Evolutionary conservation across 1,140 invertebrate genomes (phyloP), one percentile per base, ranked within the genome.

Genomic region (Drosophila leontia): DNA sequence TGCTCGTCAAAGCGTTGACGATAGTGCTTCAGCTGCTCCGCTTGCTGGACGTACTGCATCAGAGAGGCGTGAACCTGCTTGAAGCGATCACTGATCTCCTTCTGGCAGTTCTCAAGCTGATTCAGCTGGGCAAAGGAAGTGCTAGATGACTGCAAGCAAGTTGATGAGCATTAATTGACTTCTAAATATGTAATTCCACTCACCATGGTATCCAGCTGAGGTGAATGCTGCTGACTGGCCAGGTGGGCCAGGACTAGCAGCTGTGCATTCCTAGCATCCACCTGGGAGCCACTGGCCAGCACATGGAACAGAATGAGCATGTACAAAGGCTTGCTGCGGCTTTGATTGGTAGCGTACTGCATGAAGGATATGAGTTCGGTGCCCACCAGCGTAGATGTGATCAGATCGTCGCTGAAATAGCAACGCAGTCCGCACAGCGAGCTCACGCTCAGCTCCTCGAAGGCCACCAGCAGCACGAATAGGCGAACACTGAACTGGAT

Each of bases 381-480:
- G 11, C 45, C 26, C 5, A 59, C 61, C 6, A 77, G 47, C 3
- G 65, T 37, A 1, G 79, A 55, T 13, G 60, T 61, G 7, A 67
- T 41, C 7, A 55, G 17, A 39, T 81, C 65, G 12, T 81, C 58
- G 29, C 57, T 61, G 7, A 81, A 76, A 15, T 72, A 81, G 26
- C 57, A 65, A 15, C 60, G 78, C 1, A 81, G 39, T 7, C 60
- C 61, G 1, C 45, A 65, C n/a, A 81, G 11, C 1, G 64, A 60
- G 7, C 29, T 59, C 8, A 60, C 42, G 17, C 75, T 72, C 1
- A 82, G 55, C 58, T 82, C 67, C 23, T 63, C 68, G 45, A 61
- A 63, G 37, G 79, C 78, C 45, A 77, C 79, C 8, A 81, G 45
- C 17, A 81, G 47, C n/a, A 81, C 63, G 9, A 58, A 57, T 9